Evolutionary conservation across 1,140 invertebrate species (phyloP), one percentile per base, ranked within the genome.

Genomic region (Conopomorpha cramerella): DNA sequence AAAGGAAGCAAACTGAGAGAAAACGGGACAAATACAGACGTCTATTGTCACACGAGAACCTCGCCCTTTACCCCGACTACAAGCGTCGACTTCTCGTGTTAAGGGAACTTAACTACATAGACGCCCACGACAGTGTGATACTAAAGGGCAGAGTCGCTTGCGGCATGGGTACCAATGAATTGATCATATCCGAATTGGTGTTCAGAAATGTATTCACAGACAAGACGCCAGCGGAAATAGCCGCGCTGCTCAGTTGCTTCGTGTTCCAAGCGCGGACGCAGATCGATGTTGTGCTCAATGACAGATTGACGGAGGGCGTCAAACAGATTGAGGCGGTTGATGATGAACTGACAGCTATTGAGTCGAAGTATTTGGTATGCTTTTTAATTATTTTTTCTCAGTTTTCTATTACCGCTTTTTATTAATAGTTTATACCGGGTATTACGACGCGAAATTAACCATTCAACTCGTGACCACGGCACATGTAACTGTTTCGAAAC

Each of bases 151-250:
- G 91, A 39, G 95, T 99, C 6, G 97, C 96, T 2, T 93, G 96
- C 58, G 90, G 96, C 67, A 98, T 99, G 86, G 92, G 93, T 11
- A 95, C 89, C 39, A 89, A 90, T 52, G 96, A 99, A 65, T 77
- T 99, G 2, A 82, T 99, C 13, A 89, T 99, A 30, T 98, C 96
- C 0, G 97, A 99, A 77, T 71, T 99, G 1, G 87, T 99, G n/a
- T 87, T 98, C 38, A 85, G 92, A 39, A 96, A 98, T 76, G 84
- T 95, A 32, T 84, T 99, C 30, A 90, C 87, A 0, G 86, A 92
- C 51, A 82, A 93, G 26, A 82, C 86, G 47, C 89, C 93, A 0
- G 86, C 90, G 1, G 95, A 98, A 77, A 96, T 99, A 30, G 95
- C 95, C 1, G 92, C 95, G 0, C 58, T 97, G 8, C 68, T 98